These are phyloP conservation scores for Orussus abietinus DNA, from an alignment of 1,140 invertebrate species.

Conservation along the genomic window DNA sequence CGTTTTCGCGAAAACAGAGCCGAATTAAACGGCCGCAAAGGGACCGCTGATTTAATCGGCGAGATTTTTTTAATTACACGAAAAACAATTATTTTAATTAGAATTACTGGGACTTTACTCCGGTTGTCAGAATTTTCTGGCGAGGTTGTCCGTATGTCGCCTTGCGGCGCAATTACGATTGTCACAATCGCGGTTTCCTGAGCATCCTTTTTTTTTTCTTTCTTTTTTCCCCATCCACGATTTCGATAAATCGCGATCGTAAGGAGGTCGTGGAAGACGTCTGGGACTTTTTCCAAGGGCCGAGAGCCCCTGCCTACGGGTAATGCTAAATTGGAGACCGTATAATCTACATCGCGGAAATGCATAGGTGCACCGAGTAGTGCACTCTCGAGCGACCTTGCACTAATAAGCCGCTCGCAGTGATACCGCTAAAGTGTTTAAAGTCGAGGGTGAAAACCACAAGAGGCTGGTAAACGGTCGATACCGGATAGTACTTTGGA, in stretches of 20 bases:
- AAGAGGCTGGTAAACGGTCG: background rate
- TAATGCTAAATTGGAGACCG: conserved; percentile 14
- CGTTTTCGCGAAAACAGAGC: no score
- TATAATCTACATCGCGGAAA: conserved; percentile 7
- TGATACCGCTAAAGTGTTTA: conserved; percentile 20
- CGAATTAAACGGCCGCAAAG: no score
- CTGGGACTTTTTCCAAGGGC: conserved; percentile 1
- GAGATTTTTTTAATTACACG: no score
- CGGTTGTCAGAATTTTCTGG: background rate
- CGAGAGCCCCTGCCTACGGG: conserved; percentile 5
- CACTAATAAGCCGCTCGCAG: conserved; percentile 22
- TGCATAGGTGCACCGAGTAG: conserved; percentile 19
- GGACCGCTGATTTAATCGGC: no score
- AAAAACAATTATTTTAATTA: no score
- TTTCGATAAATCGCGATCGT: no score
- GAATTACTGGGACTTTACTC: no score
- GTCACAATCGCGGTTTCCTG: no score
- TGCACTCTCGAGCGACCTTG: conserved; percentile 25
- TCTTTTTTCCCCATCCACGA: background rate
- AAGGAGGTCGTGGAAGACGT: no score
- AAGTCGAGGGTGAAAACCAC: conserved; percentile 25
- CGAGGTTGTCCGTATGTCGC: no score
- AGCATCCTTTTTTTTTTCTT: background rate
- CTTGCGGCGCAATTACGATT: no score
- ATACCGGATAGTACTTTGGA: no score